Evolutionary conservation across 2,113 vertebrate species (phyloP).

Genomic region (Cephalopholis sonnerati): DNA sequence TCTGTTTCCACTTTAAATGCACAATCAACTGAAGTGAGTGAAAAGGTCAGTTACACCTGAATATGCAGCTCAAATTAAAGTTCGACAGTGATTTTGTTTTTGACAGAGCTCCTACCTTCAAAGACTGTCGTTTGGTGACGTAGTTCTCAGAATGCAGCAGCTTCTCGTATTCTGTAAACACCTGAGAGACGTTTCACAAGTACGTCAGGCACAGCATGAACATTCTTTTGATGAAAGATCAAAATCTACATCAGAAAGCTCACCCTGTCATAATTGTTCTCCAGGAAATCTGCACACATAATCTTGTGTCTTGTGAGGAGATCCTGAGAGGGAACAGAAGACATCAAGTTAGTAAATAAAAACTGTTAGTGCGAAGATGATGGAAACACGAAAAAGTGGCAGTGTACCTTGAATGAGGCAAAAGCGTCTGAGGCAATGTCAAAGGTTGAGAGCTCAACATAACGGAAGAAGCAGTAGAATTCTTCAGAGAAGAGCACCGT

Average conservation of each 20-base stretch:
- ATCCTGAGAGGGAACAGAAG: conserved; percentile 85
- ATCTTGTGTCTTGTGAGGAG: conserved; percentile 96
- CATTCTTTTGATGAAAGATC: neutral
- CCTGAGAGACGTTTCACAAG: conserved; percentile 80
- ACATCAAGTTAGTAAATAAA: neutral
- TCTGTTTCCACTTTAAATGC: too few relatives aligned
- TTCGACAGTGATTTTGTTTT: neutral
- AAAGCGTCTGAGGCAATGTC: conserved; percentile 89
- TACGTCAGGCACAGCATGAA: neutral
- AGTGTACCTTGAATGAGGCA: conserved; percentile 85
- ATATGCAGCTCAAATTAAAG: neutral
- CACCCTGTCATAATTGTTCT: conserved; percentile 96
- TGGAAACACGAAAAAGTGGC: neutral
- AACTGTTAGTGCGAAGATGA: neutral
- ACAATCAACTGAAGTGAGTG: neutral
- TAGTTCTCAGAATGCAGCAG: conserved; percentile 98
- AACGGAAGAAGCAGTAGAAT: conserved; percentile 86
- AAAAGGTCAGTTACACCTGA: neutral
- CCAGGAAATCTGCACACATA: conserved; percentile 96
- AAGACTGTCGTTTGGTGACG: conserved; percentile 96
- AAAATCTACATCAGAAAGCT: conserved; percentile 65
- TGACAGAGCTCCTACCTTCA: conserved; percentile 88
- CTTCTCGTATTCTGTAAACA: conserved; percentile 98
- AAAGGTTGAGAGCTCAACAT: conserved; percentile 87
- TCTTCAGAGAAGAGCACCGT: conserved; percentile 85